These are phyloP conservation scores for Zapus hudsonius DNA, from an alignment of 2,113 vertebrate species.

Conservation along the genomic window DNA sequence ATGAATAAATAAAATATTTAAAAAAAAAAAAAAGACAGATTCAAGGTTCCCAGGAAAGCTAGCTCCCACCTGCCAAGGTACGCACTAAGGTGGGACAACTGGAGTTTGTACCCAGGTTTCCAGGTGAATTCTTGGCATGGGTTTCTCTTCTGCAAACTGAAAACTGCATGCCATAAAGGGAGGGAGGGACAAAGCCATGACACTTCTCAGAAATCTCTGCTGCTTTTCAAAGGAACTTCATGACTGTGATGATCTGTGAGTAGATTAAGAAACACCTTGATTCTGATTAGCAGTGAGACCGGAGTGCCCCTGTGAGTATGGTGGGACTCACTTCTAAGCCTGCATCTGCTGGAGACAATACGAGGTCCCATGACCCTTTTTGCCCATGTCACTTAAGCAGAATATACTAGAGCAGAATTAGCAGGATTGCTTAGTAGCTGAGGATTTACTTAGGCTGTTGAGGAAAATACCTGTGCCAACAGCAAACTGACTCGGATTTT, in stretches of 20 bases:
- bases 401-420: not conserved
- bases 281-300: not conserved
- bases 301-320: not conserved
- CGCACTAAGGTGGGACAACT: not conserved
- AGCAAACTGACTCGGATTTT: not conserved
- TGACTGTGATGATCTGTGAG: not conserved
- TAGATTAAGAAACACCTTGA: not conserved
- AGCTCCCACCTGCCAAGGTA: not conserved
- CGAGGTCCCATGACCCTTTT: not conserved
- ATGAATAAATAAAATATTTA: too few species aligned
- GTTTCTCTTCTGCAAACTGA: constrained; percentile 53
- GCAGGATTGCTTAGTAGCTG: not conserved
- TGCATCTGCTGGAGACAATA: not conserved
- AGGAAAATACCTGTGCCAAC: not conserved
- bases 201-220: not conserved
- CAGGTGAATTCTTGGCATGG: constrained; percentile 27
- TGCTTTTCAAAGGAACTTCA: not conserved
- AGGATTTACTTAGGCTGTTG: constrained; percentile 3
- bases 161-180: not conserved
- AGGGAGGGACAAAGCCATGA: not conserved
- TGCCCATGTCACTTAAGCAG: not conserved
- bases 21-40: too few species aligned
- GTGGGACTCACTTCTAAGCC: not conserved
- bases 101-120: not conserved
- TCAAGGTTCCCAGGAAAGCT: not conserved